Conservation (phyloP, 2,888 invertebrate species). For the Lepidonotus clava region DNA sequence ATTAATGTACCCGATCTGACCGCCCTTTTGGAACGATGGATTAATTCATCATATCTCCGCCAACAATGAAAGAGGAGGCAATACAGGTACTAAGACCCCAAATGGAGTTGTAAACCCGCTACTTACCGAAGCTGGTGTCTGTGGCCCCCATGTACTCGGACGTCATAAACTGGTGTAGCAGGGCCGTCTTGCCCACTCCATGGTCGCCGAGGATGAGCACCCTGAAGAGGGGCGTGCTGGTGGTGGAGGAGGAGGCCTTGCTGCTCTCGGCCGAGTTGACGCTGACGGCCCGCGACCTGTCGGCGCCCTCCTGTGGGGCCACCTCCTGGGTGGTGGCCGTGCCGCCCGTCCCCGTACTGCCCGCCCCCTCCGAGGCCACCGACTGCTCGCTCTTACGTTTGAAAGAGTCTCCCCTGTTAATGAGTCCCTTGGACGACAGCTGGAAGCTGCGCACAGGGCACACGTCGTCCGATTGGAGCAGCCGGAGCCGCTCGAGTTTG, state of each 20-base stretch:
- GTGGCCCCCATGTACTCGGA: conserved; percentile 87
- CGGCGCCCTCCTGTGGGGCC: conserved; percentile 27
- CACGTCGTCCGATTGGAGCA: conserved; percentile 61
- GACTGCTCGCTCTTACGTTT: conserved; percentile 93
- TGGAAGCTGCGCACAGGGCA: conserved; percentile 90
- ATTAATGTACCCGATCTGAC: no score
- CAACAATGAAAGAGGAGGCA: no score
- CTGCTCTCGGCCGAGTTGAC: conserved; percentile 86
- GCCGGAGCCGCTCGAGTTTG: conserved; percentile 62
- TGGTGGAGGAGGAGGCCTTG: conserved; percentile 51
- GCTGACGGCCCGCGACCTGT: conserved; percentile 63
- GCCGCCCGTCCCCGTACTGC: conserved; percentile 82
- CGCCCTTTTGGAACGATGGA: no score
- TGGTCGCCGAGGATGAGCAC: conserved; percentile 86
- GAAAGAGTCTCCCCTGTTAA: conserved; percentile 95
- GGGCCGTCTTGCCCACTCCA: conserved; percentile 87
- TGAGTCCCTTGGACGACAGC: conserved; percentile 93
- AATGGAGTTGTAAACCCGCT: not conserved
- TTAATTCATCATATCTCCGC: no score
- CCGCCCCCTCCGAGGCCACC: conserved; percentile 84
- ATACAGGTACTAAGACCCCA: no score
- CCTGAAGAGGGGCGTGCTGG: conserved; percentile 81
- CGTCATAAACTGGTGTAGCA: conserved; percentile 87
- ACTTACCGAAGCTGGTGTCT: conserved; percentile 84
- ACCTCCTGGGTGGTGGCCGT: conserved; percentile 35